Percentiles rank a stretch among this genome's conserved stretches.
phyloP scores from a whole-genome alignment of 2,888 invertebrate genomes.

The Harmothoe impar region DNA sequence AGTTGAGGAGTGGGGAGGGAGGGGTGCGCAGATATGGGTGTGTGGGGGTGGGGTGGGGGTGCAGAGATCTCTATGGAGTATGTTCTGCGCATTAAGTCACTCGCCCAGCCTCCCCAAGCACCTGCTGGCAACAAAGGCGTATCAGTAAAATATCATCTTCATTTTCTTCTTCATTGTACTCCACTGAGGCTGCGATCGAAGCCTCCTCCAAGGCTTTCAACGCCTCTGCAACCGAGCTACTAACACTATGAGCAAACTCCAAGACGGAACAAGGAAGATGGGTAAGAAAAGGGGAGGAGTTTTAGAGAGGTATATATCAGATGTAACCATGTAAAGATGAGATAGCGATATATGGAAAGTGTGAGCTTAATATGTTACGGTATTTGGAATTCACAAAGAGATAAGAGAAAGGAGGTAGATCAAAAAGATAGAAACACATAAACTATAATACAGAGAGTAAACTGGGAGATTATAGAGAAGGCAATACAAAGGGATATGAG shows the following conservation, averaged over 20 bases:
- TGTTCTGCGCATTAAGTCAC: slow-evolving; percentile 44
- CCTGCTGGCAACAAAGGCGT: slow-evolving; percentile 57
- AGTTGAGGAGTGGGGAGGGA: slow-evolving; percentile 7
- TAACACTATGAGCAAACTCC: slow-evolving; percentile 11
- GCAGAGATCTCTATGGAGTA: slow-evolving; percentile 52
- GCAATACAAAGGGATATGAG: neutral
- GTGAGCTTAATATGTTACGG: neutral
- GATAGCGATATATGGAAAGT: neutral
- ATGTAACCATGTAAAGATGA: neutral
- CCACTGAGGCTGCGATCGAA: neutral
- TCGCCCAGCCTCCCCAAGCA: slow-evolving; percentile 43
- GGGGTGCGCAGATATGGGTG: neutral
- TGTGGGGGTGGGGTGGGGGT: neutral
- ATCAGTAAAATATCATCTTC: slow-evolving; percentile 62
- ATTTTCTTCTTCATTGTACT: slow-evolving; percentile 30
- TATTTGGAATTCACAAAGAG: neutral
- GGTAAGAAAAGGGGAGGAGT: neutral
- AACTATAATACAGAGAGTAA: neutral
- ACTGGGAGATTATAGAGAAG: neutral
- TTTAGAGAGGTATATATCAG: neutral
- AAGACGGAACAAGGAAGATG: neutral
- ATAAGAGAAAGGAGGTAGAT: neutral
- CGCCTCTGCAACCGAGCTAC: neutral
- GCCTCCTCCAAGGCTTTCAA: neutral
- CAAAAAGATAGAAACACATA: neutral